Base-by-base conservation (phyloP, 2,113 vertebrate species). In the Conger conger region DNA sequence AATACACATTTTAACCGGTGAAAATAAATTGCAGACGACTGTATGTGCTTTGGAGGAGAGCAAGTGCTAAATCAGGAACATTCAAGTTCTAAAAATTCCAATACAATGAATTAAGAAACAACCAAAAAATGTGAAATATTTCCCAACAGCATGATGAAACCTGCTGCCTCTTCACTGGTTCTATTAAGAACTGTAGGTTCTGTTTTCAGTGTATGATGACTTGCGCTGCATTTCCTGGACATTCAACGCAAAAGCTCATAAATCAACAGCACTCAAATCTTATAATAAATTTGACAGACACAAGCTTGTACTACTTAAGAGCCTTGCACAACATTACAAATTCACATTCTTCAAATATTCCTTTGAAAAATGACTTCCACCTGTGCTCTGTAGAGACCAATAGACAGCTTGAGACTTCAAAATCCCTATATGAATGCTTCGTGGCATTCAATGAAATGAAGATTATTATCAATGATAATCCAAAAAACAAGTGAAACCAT, bases 401-500 rank as follows among this genome's bases (percentile, higher is more conserved):
- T 11, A 33, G 27, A 13, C n/a, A n/a, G n/a, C 53, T 38, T 35
- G 13, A 68, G 42, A 30, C 20, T 20, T 79, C 45, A 63, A 81
- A 90, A 93, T 91, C 89, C 89, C 27, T 30, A 81, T 38, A 78
- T 90, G 87, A 92, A 87, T 86, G 30, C 86, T 83, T 82, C 81
- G 40, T 63, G 81, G 68, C 30, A 63, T 54, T 45, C 88, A 89
- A 91, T 87, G 89, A 82, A 78, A 54, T 20, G 73, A 77, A 79
- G 81, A 87, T 89, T 90, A 92, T 90, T 89, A 82, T 83, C 20
- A 38, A 79, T 1, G 2, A 89, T 90, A 86, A 90, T 87, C 80
- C 86, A 38, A n/a, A 89, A 63, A 93, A 91, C 90, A 92, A 88
- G 84, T 76, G 53, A 30, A 89, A 87, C 88, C 40, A 91, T 92